phyloP scores from a whole-genome alignment of 2,888 invertebrate genomes.

The Drosophila multiciliata region DNA sequence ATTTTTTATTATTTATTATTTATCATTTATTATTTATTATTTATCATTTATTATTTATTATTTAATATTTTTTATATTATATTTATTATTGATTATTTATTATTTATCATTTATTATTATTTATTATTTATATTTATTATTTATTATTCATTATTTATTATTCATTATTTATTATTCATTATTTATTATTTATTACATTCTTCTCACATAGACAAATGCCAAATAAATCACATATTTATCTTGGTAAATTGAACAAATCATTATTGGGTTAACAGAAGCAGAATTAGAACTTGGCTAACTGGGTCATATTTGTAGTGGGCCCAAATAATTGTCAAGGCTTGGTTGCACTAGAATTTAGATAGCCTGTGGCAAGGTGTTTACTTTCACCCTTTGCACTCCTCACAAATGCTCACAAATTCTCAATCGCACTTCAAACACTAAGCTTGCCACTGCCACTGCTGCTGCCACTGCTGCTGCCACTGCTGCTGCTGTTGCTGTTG shows the following conservation, averaged over 20 bases:
- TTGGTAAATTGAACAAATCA: neutral
- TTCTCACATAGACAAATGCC: neutral
- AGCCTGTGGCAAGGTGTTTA: constrained; percentile 47
- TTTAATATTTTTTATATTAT: too few species aligned
- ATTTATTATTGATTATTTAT: too few species aligned
- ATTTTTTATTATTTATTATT: too few species aligned
- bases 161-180: too few species aligned
- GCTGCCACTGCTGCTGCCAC: constrained; percentile 6
- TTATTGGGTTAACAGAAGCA: neutral
- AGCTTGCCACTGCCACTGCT: neutral
- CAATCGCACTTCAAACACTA: constrained; percentile 68
- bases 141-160: too few species aligned
- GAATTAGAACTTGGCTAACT: neutral
- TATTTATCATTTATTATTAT: too few species aligned
- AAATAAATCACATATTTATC: neutral
- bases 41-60: too few species aligned
- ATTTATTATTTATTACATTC: too few species aligned
- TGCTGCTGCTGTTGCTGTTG: neutral
- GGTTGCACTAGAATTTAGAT: constrained; percentile 6
- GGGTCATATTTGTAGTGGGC: constrained; percentile 21
- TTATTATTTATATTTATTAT: too few species aligned
- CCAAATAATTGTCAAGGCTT: constrained; percentile 40
- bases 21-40: too few species aligned
- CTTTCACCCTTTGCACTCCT: constrained; percentile 29
- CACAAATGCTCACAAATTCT: constrained; percentile 57